Evolutionary conservation across 1,140 invertebrate genomes (phyloP).

Genomic region (Zaprionus tsacasi): DNA sequence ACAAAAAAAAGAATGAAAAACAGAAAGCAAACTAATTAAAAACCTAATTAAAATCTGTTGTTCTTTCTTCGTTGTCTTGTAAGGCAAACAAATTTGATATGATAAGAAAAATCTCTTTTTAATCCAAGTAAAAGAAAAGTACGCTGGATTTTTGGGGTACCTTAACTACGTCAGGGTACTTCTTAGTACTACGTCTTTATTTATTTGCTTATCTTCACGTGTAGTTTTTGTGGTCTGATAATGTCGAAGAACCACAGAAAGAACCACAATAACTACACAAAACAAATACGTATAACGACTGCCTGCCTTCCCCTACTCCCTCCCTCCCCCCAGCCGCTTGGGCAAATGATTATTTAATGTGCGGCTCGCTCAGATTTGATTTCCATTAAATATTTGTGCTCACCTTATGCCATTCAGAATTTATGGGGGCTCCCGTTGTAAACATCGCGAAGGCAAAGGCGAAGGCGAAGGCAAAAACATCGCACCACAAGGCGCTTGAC

Average conservation of each 20-base stretch:
- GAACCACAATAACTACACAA: slow-evolving; percentile 23
- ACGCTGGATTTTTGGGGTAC: not conserved
- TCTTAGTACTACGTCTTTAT: slow-evolving; percentile 42
- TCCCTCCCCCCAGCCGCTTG: not conserved
- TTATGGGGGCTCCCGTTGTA: slow-evolving; percentile 34
- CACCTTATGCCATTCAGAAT: slow-evolving; percentile 41
- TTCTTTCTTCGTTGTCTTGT: slow-evolving; percentile 26
- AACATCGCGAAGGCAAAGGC: slow-evolving; percentile 36
- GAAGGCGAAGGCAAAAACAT: slow-evolving; percentile 51
- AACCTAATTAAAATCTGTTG: slow-evolving; percentile 35
- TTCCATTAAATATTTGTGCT: slow-evolving; percentile 62
- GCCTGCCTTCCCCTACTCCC: not conserved
- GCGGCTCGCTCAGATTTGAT: slow-evolving; percentile 46
- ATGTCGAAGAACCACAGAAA: slow-evolving; percentile 19
- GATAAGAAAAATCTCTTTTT: slow-evolving; percentile 41
- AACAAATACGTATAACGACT: slow-evolving; percentile 3
- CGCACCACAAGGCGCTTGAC: slow-evolving; percentile 39
- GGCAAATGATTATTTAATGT: slow-evolving; percentile 53
- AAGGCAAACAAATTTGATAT: slow-evolving; percentile 40
- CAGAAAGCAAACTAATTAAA: slow-evolving; percentile 32
- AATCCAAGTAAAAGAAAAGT: slow-evolving; percentile 3
- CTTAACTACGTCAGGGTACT: not conserved
- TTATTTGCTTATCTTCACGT: slow-evolving; percentile 56
- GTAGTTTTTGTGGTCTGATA: slow-evolving; percentile 43
- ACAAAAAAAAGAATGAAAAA: not conserved